phyloP scores from a whole-genome alignment of 1,140 invertebrate genomes.

The Bilobella aurantiaca region DNA sequence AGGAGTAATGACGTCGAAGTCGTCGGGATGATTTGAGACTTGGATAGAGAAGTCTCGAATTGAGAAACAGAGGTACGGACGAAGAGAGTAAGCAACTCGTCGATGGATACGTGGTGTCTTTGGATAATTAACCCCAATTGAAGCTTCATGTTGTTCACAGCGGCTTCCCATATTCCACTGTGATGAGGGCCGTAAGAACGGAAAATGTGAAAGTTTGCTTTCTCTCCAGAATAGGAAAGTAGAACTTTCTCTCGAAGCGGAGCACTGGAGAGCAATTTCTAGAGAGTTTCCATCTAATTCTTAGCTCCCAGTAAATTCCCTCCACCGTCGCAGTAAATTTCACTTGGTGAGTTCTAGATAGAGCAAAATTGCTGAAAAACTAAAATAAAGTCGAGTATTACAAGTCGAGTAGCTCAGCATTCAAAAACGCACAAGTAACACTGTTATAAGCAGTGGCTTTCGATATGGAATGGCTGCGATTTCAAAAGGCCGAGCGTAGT shows the following conservation, averaged over 20 bases:
- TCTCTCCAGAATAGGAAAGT: not conserved
- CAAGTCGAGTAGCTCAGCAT: conserved; percentile 36
- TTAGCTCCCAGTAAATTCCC: conserved; percentile 3
- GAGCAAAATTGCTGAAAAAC: conserved; percentile 38
- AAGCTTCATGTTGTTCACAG: conserved; percentile 37
- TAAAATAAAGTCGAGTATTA: conserved; percentile 36
- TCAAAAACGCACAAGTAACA: conserved; percentile 38
- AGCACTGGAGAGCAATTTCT: not conserved
- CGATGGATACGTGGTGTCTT: conserved; percentile 21
- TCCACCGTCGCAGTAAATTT: conserved; percentile 5
- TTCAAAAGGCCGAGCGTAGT: conserved; percentile 36
- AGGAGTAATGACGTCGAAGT: conserved; percentile 35
- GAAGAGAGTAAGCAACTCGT: conserved; percentile 36
- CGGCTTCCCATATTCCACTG: conserved; percentile 38
- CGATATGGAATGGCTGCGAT: not conserved
- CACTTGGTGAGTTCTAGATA: conserved; percentile 18
- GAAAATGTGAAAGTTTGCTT: conserved; percentile 36
- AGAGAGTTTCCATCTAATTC: not conserved
- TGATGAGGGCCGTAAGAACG: conserved; percentile 38
- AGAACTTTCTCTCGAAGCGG: not conserved
- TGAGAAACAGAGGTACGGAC: conserved; percentile 36
- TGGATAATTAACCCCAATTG: conserved; percentile 32
- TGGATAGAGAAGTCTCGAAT: conserved; percentile 35
- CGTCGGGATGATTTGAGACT: conserved; percentile 35
- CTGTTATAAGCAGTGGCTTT: conserved; percentile 28